phyloP scores from a whole-genome alignment of 2,797 vertebrate species.

The Malurus leucopterus region DNA sequence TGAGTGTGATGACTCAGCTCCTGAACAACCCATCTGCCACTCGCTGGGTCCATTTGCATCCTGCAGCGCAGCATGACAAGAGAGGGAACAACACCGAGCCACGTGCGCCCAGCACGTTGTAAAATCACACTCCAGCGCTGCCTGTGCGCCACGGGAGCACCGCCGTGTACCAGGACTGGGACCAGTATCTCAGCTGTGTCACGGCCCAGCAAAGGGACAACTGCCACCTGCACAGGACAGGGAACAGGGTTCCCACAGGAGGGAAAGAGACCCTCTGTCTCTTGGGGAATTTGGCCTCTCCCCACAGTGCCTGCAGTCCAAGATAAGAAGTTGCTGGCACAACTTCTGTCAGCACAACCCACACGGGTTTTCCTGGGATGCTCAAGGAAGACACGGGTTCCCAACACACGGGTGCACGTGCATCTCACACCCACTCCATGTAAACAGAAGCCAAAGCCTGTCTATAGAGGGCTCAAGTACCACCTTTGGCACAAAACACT shows the following conservation, averaged over 20 bases:
- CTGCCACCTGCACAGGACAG: background rate
- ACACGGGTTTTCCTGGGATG: background rate
- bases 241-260: background rate
- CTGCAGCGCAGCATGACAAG: background rate
- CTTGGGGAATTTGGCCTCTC: background rate
- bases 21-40: conserved; percentile 24
- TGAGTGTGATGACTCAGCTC: conserved; percentile 25
- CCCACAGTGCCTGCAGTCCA: background rate
- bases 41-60: conserved; percentile 14
- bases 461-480: background rate
- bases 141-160: accelerated
- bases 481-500: background rate
- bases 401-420: background rate
- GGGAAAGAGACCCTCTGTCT: background rate
- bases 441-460: background rate
- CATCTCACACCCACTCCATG: background rate
- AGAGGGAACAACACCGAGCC: background rate
- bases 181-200: background rate
- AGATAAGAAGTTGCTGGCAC: background rate
- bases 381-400: background rate
- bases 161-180: accelerated
- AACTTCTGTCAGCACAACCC: background rate
- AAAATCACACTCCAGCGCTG: background rate
- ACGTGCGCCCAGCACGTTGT: background rate
- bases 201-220: accelerated